Evolutionary conservation across 2,797 vertebrate species (phyloP).

Genomic region (Heteromormyrus szaboi): DNA sequence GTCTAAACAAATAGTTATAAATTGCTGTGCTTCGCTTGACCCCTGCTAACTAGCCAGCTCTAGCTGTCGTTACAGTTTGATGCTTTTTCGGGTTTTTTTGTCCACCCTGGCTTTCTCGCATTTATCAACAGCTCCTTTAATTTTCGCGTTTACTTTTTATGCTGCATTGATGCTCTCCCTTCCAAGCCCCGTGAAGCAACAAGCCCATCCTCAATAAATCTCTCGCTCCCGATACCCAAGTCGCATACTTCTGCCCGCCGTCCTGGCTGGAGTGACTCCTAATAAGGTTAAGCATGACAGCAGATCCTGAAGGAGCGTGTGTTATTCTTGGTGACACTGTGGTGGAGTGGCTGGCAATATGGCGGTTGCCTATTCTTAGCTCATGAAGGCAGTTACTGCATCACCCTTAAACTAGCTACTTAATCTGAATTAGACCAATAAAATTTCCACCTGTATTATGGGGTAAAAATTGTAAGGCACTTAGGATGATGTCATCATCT

Average conservation of each 20-base stretch:
- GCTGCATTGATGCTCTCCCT: neutral
- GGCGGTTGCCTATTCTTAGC: neutral
- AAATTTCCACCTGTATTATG: neutral
- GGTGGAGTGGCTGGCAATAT: neutral
- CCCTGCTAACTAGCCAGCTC: neutral
- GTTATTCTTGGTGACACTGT: neutral
- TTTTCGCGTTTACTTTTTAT: neutral
- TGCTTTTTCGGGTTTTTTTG: neutral
- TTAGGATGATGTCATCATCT: neutral
- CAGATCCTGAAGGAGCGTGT: neutral
- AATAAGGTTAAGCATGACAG: conserved; percentile 1
- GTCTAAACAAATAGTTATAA: neutral
- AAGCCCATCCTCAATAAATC: neutral
- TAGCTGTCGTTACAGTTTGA: neutral
- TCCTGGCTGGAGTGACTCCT: neutral
- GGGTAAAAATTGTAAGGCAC: neutral
- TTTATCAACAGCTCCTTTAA: neutral
- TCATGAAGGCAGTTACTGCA: neutral
- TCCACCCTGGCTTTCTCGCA: neutral
- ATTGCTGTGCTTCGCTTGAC: neutral
- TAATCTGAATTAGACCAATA: neutral
- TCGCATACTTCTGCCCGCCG: neutral
- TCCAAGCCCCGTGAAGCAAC: neutral
- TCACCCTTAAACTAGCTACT: neutral
- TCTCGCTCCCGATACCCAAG: neutral